A percentile compares a stretch with the other conserved stretches of the same genome.
These are phyloP conservation scores for Pseudoips prasinana DNA, from an alignment of 2,888 invertebrate species.

Conservation along the genomic window DNA sequence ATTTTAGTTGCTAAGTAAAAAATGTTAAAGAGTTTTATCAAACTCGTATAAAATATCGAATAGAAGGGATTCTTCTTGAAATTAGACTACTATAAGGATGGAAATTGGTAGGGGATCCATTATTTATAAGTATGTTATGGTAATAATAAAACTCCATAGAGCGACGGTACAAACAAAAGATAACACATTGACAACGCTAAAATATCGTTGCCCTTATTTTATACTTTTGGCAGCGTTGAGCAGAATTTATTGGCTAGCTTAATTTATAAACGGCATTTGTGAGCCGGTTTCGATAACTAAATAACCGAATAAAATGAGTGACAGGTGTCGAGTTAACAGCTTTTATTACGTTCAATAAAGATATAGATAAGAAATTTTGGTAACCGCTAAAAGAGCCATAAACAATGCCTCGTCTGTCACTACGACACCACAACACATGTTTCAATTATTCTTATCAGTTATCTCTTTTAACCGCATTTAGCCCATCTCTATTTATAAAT, in stretches of 20 bases:
- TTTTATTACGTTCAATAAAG: constrained; percentile 56
- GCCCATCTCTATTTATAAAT: constrained; percentile 28
- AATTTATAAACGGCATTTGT: constrained; percentile 6
- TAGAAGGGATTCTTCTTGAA: too few species aligned
- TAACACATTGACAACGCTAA: too few species aligned
- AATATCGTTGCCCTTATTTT: too few species aligned
- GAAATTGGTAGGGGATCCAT: too few species aligned
- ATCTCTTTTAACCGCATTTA: constrained; percentile 43
- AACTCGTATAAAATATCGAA: too few species aligned
- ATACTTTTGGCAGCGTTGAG: not conserved
- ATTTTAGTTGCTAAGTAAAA: too few species aligned
- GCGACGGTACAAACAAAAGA: too few species aligned
- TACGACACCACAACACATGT: constrained; percentile 64
- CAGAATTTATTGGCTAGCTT: constrained; percentile 11
- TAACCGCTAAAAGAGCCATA: constrained; percentile 51
- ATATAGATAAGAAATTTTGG: constrained; percentile 48
- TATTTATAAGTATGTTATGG: too few species aligned
- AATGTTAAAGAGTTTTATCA: too few species aligned
- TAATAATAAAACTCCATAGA: too few species aligned
- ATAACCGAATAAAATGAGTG: constrained; percentile 43
- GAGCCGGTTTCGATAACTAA: constrained; percentile 28
- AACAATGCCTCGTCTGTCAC: constrained; percentile 44
- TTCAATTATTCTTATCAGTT: constrained; percentile 72
- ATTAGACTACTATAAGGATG: too few species aligned
- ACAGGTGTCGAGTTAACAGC: constrained; percentile 67